phyloP scores from a whole-genome alignment of 37 sponge, comb jelly and placozoan species.

The Petrosia ficiformis region DNA sequence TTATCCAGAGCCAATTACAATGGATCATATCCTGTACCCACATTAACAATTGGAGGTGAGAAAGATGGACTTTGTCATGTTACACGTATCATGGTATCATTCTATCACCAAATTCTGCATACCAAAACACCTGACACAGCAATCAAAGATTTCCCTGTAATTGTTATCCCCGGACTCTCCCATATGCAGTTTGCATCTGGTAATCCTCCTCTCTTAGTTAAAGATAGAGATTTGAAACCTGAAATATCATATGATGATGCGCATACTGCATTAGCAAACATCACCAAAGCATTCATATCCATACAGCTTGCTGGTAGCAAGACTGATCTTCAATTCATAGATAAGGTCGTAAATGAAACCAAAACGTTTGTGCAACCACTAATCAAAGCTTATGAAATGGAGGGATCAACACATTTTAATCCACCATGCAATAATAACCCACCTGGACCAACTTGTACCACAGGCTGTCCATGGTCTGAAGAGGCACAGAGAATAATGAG shows the following conservation, averaged over 20 bases:
- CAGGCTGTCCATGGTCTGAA: constrained; percentile 54
- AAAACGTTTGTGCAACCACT: constrained; percentile 54
- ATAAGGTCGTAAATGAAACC: constrained; percentile 10
- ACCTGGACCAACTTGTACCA: constrained; percentile 44
- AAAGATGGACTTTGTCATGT: constrained; percentile 77
- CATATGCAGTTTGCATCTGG: constrained; percentile 78
- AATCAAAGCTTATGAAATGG: constrained; percentile 56
- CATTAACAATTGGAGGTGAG: constrained; percentile 78
- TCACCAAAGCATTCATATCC: constrained; percentile 12
- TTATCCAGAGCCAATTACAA: constrained; percentile 46
- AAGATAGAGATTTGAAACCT: constrained; percentile 60
- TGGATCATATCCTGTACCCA: constrained; percentile 56
- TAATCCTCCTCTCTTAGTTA: constrained; percentile 20
- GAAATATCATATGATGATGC: constrained; percentile 67
- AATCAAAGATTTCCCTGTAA: constrained; percentile 46
- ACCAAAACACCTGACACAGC: not conserved
- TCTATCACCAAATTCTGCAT: constrained; percentile 47
- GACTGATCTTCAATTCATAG: not conserved
- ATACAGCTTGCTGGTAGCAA: not conserved
- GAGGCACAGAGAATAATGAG: constrained; percentile 44
- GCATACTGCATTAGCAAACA: constrained; percentile 27
- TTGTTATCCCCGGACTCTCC: constrained; percentile 64
- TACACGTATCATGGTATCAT: constrained; percentile 74
- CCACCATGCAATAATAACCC: constrained; percentile 74
- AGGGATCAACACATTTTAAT: constrained; percentile 70